Base-by-base conservation (phyloP, 2,113 vertebrate genomes). In the Cisticola juncidis region DNA sequence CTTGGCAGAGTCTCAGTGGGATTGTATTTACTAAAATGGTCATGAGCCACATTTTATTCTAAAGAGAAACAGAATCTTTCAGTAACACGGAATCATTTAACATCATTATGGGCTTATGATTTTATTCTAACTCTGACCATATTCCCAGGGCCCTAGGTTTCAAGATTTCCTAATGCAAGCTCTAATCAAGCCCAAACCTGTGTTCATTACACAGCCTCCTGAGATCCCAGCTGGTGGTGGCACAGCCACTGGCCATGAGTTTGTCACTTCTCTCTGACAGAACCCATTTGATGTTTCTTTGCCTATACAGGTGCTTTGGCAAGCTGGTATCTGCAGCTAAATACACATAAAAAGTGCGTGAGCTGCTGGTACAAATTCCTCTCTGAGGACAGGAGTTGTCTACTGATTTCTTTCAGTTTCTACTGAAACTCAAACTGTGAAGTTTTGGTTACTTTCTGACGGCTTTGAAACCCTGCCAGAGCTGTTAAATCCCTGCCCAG, bases 141-240 rank as follows among this genome's bases (percentile, higher is more conserved):
- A 64, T 76, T 96, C 61, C 51, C 65, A 91, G 65, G 48, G 44
- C 38, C 29, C 40, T 81, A 60, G 24, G 7, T 58, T 93, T 92
- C 77, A 62, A 78, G 56, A 70, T 92, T 95, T 95, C 68, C 38
- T 83, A 92, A 95, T 48, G 20, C 62, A 87, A 79, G 51, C 51
- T 80, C 23, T 78, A 48, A 64, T 81, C 94, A 94, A 91, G 93
- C 65, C 76, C 81, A 68, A 91, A 88, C 92, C 31, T 97, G 81
- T 3, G 0, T 58, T 86, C 35, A 19, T 90, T 76, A 29, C 50
- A 11, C 36, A 81, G 51, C 28, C 70, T 83, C 44, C 53, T 54
- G 85, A 86, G 78, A 69, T 83, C 50, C 48, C 36, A 65, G 40
- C 56, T 87, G 33, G 42, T 14, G 38, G 31, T 82, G 36, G 38